A percentile compares a stretch with the other conserved stretches of the same genome.
phyloP scores from a whole-genome alignment of 1,140 invertebrate genomes.

The Mizuhopecten yessoensis region DNA sequence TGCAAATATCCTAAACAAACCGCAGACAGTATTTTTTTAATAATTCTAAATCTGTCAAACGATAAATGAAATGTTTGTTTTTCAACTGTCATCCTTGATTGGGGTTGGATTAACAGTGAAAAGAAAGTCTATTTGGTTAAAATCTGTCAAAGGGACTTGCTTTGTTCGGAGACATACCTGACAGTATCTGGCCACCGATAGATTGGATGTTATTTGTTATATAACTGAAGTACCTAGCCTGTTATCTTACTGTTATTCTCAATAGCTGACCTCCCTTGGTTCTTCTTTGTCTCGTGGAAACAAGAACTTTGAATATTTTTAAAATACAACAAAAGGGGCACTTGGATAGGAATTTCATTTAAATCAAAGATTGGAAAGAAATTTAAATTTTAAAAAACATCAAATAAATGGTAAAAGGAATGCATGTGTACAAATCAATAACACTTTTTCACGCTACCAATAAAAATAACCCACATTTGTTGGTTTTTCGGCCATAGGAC shows the following conservation, averaged over 20 bases:
- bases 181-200: not conserved
- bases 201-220: slow-evolving; percentile 25
- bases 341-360: not conserved
- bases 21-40: not conserved
- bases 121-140: slow-evolving; percentile 31
- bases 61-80: slow-evolving; percentile 28
- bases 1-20: slow-evolving; percentile 16
- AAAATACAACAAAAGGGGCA: slow-evolving; percentile 7
- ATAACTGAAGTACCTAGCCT: not conserved
- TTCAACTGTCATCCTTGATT: slow-evolving; percentile 25
- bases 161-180: not conserved
- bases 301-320: slow-evolving; percentile 29
- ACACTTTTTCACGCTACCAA: not conserved
- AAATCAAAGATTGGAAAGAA: not conserved
- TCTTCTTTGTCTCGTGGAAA: slow-evolving; percentile 13
- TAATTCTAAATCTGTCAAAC: slow-evolving; percentile 2
- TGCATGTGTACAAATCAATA: not conserved
- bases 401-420: not conserved
- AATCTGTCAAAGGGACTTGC: not conserved
- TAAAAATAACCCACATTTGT: too few relatives aligned
- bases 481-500: not conserved
- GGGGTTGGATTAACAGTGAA: slow-evolving; percentile 16
- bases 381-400: not conserved
- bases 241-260: not conserved
- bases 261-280: not conserved